Conservation (phyloP, 2,113 vertebrate species). For the Peromyscus leucopus region DNA sequence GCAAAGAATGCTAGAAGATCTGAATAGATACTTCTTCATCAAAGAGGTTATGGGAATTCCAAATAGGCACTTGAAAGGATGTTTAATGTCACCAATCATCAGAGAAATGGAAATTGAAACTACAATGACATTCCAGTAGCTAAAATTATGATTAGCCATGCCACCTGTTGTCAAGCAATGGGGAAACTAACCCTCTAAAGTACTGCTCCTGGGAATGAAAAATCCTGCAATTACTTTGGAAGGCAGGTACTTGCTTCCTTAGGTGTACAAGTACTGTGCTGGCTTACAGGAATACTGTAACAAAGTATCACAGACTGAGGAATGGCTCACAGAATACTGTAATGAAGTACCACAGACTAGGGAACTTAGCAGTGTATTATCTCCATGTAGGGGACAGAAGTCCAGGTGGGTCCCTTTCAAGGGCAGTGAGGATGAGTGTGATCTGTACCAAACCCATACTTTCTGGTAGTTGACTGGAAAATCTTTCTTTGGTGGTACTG, state of each 20-base stretch:
- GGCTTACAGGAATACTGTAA: background rate
- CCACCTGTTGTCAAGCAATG: background rate
- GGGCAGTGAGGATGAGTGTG: background rate
- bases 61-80: background rate
- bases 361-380: background rate
- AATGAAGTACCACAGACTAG: background rate
- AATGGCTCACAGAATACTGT: background rate
- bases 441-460: background rate
- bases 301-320: background rate
- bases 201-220: background rate
- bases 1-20: background rate
- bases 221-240: background rate
- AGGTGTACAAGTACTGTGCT: background rate
- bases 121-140: background rate
- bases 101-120: slow-evolving; percentile 3
- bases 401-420: background rate
- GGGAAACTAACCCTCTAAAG: background rate
- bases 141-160: background rate
- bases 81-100: background rate
- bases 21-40: background rate
- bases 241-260: background rate
- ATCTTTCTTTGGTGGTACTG: background rate
- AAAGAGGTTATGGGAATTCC: background rate
- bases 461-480: background rate
- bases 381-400: background rate